phyloP scores from a whole-genome alignment of 2,113 vertebrate genomes.

The Rostratula benghalensis region DNA sequence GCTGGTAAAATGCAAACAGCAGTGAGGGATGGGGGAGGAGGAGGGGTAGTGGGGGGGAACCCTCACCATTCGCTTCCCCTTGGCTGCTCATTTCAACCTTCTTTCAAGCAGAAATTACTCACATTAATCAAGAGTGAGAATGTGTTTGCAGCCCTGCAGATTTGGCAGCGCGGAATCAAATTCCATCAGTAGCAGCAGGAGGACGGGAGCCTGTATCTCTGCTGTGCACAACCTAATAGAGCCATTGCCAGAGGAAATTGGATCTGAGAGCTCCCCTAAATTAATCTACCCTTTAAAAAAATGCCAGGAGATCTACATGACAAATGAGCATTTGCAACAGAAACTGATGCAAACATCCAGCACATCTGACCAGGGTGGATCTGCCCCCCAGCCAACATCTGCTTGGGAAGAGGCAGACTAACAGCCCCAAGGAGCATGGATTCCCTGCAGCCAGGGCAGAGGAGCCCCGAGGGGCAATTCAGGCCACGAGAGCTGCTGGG shows the following conservation, averaged over 20 bases:
- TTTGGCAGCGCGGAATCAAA: constrained; percentile 58
- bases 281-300: constrained; percentile 31
- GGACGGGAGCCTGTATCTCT: constrained; percentile 32
- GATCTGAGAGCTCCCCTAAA: constrained; percentile 42
- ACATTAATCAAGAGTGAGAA: constrained; percentile 67
- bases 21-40: constrained; percentile 4
- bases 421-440: rapidly evolving
- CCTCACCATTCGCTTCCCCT: constrained; percentile 49
- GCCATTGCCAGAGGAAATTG: constrained; percentile 35
- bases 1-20: constrained; percentile 51
- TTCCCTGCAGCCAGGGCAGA: background rate
- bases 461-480: rapidly evolving
- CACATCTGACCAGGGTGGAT: background rate
- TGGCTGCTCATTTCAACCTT: constrained; percentile 69
- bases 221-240: constrained; percentile 36
- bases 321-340: background rate
- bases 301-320: constrained; percentile 15
- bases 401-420: background rate
- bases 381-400: background rate
- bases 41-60: constrained; percentile 7
- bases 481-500: background rate
- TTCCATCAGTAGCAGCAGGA: constrained; percentile 55
- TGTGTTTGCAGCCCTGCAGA: constrained; percentile 50
- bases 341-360: background rate
- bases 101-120: constrained; percentile 67